Evolutionary conservation across 1,140 invertebrate species (phyloP).

Genomic region (Diprion similis): DNA sequence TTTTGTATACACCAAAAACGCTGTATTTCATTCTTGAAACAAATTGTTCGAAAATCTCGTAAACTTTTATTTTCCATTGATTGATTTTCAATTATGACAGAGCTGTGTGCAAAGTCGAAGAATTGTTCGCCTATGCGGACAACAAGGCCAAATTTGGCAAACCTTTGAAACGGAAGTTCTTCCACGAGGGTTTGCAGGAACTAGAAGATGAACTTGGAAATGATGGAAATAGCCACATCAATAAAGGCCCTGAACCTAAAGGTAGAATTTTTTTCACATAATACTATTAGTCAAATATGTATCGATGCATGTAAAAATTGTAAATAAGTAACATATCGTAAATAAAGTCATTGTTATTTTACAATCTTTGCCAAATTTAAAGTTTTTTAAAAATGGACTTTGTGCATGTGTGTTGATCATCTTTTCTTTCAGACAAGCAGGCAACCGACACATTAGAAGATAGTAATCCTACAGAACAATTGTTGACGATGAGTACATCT

Average conservation of each 20-base stretch:
- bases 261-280: background rate
- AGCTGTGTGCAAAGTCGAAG: conserved; percentile 62
- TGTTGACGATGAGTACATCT: background rate
- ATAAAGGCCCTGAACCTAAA: background rate
- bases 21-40: conserved; percentile 10
- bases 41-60: too few species aligned
- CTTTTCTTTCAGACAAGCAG: background rate
- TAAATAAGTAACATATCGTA: too few species aligned
- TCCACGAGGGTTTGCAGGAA: conserved; percentile 73
- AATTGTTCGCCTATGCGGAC: conserved; percentile 63
- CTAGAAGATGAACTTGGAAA: conserved; percentile 63
- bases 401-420: too few species aligned
- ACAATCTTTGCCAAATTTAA: conserved; percentile 8
- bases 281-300: too few species aligned
- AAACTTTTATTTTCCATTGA: too few species aligned
- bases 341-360: background rate
- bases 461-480: background rate
- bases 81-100: conserved; percentile 30
- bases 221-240: conserved; percentile 32
- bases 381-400: too few species aligned
- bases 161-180: conserved; percentile 67
- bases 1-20: background rate
- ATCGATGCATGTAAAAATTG: too few species aligned
- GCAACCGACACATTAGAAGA: background rate
- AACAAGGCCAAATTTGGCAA: conserved; percentile 74